Evolutionary conservation across 2,113 vertebrate genomes (phyloP), one percentile per base, ranked within the genome.

Genomic region (Aythya baeri): DNA sequence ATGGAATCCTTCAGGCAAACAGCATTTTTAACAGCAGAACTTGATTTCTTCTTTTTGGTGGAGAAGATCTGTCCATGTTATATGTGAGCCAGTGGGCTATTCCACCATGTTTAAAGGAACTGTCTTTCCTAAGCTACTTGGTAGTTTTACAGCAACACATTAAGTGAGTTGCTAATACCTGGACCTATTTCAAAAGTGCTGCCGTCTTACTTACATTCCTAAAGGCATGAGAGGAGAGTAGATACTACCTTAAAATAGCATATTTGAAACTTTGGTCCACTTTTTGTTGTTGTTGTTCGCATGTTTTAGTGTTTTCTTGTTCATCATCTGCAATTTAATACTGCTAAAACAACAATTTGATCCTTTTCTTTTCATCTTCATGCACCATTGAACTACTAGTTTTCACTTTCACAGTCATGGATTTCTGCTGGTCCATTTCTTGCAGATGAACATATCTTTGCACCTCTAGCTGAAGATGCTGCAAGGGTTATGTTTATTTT

Each of bases 331-430:
- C 57, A 32, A 38, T 41, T 67, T 87, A 67, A 41, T 26, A 32
- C 9, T 46, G 18, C 26, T 38, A 63, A 74, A 78, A 44, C 17
- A 20, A 27, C 32, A 31, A 21, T 61, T 89, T 70, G 44, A 63
- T 83, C 57, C 22, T 70, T 61, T 26, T 2, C 21, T 57, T 67
- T 12, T 63, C 22, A 11, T 54, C 50, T 88, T 59, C 54, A 41
- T 0, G 0, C 23, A 17, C 10, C 7, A 5, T 4, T 41, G 63
- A 77, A 54, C 0, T 2, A 75, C 34, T 79, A 44, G 1, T 65
- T 93, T 88, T 80, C 62, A 26, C 3, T 0, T 91, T 57, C 27
- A 41, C 73, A 62, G 1, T 83, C 55, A 18, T 15, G 21, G 20
- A 13, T 73, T 93, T 88, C 75, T 86, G 7, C 44, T 77, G 46